phyloP scores from a whole-genome alignment of 2,888 invertebrate species.

The Frankliniella fusca region DNA sequence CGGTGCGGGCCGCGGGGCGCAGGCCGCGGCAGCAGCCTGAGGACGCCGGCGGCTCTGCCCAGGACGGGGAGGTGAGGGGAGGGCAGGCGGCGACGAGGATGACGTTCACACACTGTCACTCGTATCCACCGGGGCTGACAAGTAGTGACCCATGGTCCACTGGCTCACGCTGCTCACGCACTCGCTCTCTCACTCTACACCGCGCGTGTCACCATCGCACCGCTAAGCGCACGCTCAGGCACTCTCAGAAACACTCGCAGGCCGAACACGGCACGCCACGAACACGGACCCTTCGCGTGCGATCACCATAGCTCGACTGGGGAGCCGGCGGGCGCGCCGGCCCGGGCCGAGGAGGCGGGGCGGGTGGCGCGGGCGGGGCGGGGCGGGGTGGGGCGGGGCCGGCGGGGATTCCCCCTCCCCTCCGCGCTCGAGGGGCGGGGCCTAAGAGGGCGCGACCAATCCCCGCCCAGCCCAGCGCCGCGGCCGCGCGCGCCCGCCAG shows the following conservation, averaged over 20 bases:
- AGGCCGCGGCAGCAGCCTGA: too few relatives aligned
- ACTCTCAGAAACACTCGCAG: too few relatives aligned
- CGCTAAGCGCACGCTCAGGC: neutral
- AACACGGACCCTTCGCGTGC: neutral
- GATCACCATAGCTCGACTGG: conserved; percentile 2
- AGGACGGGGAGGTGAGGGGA: too few relatives aligned
- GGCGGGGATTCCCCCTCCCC: neutral
- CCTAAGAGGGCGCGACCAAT: neutral
- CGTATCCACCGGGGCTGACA: neutral
- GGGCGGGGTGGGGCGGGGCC: neutral
- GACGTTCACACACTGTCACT: neutral
- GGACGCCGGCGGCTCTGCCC: too few relatives aligned
- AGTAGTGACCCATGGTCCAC: too few relatives aligned
- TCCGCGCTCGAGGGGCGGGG: neutral
- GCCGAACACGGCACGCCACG: neutral
- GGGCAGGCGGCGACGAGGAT: too few relatives aligned
- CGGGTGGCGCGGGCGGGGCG: neutral
- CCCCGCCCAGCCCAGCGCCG: neutral
- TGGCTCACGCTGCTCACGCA: too few relatives aligned
- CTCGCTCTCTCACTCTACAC: neutral
- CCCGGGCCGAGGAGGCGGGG: neutral
- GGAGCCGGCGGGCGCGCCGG: neutral
- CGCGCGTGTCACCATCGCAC: neutral
- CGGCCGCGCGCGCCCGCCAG: neutral
- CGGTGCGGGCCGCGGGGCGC: too few relatives aligned